These are phyloP conservation scores for Spheniscus mendiculus DNA, from an alignment of 2,113 vertebrate species.

Conservation along the genomic window DNA sequence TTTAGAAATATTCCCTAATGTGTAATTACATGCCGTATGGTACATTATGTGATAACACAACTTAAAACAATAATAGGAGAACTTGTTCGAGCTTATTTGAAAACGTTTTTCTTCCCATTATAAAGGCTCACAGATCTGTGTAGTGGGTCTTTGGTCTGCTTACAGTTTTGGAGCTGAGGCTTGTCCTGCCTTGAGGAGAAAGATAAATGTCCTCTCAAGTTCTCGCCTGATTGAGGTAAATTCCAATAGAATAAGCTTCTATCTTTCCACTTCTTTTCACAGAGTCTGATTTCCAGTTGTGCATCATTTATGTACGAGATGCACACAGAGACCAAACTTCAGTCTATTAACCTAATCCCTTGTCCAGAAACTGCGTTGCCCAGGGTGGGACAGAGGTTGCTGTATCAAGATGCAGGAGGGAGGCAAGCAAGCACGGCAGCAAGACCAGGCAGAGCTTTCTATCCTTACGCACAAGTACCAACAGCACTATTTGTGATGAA, in stretches of 20 bases:
- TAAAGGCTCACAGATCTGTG: neutral
- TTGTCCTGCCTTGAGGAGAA: neutral
- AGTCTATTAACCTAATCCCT: neutral
- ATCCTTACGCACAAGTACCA: neutral
- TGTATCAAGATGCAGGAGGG: neutral
- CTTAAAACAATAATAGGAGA: neutral
- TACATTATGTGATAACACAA: neutral
- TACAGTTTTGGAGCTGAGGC: neutral
- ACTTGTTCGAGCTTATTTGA: neutral
- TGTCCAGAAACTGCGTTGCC: neutral
- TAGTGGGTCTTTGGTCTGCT: neutral
- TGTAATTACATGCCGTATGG: neutral
- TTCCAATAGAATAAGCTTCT: neutral
- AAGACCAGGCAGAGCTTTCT: neutral
- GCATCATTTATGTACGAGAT: neutral
- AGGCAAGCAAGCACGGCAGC: neutral
- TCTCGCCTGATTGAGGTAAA: neutral
- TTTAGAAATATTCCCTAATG: conserved; percentile 5
- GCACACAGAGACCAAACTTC: neutral
- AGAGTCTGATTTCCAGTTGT: neutral
- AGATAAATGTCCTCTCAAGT: neutral
- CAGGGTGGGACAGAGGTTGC: neutral
- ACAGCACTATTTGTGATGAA: neutral
- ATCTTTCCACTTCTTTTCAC: neutral
- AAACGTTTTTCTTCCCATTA: neutral